Percentiles rank a stretch among this genome's conserved stretches.
These are phyloP conservation scores for Oxyteleia sp. DNA, from an alignment of 2,888 invertebrate genomes.

Conservation along the genomic window DNA sequence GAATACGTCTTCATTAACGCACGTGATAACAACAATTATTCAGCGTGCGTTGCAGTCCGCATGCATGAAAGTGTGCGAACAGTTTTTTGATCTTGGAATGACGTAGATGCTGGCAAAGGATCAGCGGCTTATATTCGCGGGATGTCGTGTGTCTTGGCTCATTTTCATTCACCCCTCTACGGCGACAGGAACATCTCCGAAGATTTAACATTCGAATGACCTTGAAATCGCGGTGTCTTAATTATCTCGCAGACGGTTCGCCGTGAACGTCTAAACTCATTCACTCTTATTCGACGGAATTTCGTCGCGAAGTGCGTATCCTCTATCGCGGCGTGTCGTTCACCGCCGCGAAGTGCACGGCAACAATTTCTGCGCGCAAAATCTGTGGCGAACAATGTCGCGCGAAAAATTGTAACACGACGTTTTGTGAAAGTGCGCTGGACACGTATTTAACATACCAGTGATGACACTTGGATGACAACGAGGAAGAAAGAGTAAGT, in stretches of 20 bases:
- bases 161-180: constrained; percentile 77
- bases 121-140: constrained; percentile 79
- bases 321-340: constrained; percentile 17
- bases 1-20: constrained; percentile 47
- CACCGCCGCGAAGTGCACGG: background rate
- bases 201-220: constrained; percentile 59
- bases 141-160: constrained; percentile 76
- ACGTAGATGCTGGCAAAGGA: constrained; percentile 76
- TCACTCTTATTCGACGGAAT: constrained; percentile 34
- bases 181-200: constrained; percentile 54
- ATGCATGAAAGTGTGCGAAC: constrained; percentile 58
- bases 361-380: background rate
- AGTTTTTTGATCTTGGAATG: constrained; percentile 73
- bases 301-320: constrained; percentile 46
- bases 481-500: constrained; percentile 38
- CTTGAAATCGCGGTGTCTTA: constrained; percentile 51
- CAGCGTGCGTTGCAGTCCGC: too few relatives aligned
- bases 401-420: constrained; percentile 17
- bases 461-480: constrained; percentile 24
- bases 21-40: constrained; percentile 64
- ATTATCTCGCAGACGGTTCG: constrained; percentile 20
- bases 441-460: constrained; percentile 2
- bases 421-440: constrained; percentile 43
- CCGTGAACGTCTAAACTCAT: constrained; percentile 40
- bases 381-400: background rate